These are phyloP conservation scores for Apis dorsata DNA, from an alignment of 1,140 invertebrate species.

Conservation along the genomic window DNA sequence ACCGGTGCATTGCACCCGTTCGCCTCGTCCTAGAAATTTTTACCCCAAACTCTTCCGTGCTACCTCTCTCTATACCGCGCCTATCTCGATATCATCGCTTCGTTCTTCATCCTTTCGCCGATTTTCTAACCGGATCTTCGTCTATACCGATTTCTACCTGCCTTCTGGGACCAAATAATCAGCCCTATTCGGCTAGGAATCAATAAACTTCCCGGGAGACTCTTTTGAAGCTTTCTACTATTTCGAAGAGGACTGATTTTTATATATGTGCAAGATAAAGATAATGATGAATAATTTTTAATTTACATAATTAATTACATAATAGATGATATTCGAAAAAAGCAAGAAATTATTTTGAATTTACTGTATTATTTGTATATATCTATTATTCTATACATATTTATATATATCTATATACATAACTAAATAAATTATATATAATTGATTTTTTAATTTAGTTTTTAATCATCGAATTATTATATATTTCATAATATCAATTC, in stretches of 20 bases:
- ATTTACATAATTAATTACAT: neutral
- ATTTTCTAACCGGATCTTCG: constrained; percentile 27
- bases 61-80: neutral
- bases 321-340: neutral
- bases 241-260: neutral
- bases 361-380: too few species aligned
- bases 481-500: neutral
- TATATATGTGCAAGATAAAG: too few species aligned
- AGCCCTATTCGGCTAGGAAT: constrained; percentile 14
- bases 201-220: constrained; percentile 39
- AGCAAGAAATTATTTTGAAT: too few species aligned
- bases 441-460: neutral
- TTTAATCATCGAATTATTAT: neutral
- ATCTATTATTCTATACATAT: too few species aligned
- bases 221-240: constrained; percentile 5
- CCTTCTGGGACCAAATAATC: constrained; percentile 26
- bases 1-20: constrained; percentile 64
- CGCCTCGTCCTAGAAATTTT: constrained; percentile 63
- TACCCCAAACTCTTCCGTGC: constrained; percentile 46
- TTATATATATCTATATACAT: too few species aligned
- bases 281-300: neutral
- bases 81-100: neutral
- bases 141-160: neutral
- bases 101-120: constrained; percentile 24
- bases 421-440: too few species aligned